Evolutionary conservation across 2,888 invertebrate genomes (phyloP), one percentile per base, ranked within the genome.

Genomic region (Auanema freiburgensis): DNA sequence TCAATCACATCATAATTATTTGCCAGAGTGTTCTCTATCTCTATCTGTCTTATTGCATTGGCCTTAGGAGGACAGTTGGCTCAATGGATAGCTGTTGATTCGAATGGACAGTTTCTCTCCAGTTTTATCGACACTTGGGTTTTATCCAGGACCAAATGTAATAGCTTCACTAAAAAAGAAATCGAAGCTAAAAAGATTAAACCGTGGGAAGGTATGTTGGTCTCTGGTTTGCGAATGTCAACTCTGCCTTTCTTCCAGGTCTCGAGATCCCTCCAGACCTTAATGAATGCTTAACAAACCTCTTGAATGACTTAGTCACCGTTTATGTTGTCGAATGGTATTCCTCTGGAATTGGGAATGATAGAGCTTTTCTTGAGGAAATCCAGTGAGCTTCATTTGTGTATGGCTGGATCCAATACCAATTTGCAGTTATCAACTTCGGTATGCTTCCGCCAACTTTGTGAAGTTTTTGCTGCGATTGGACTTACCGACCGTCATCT

Each of bases 261-360:
- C 14, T 25, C 40, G 5, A n/a, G 21, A 46, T 68, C 8, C 63
- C 71, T 1, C 40, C 64, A 3, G 25, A 59, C 0, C 51, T 81
- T 42, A 82, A 82, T 51, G 71, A 67, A n/a, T 63, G 71, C 16
- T 43, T 82, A 8, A 80, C 81, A 50, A 67, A 59, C n/a, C 63
- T 81, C 40, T 61, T 81, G 21, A 73, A 75, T 18, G 69, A 70
- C 43, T 64, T 82, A 24, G 65, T 81, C 21, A 74, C 77, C n/a
- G 67, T 71, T 46, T 76, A 79, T 55, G 72, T 81, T 24, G 78
- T 78, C 63, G 67, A 65, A 12, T 81, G 81, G 81, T 81, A 77
- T 52, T 71, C 67, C 23, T 65, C 60, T 8, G 76, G 74, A 41
- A 78, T 81, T 57, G 76, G 79, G 55, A 66, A 69, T 5, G 81